Evolutionary conservation across 2,888 invertebrate genomes (phyloP).

Genomic region (Heliconius charithonia): DNA sequence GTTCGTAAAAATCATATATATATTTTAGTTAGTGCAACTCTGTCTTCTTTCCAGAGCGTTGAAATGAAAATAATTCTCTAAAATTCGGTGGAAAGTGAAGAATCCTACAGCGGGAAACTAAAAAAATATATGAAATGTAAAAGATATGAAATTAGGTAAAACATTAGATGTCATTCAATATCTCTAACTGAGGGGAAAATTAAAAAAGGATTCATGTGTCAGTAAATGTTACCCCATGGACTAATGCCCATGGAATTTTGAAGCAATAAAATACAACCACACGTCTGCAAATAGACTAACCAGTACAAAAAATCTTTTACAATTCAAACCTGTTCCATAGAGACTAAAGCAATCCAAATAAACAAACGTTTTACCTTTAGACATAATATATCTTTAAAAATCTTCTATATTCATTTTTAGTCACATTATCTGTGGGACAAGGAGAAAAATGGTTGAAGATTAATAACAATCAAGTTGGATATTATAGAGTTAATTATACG

Average conservation of each 20-base stretch:
- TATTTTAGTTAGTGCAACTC: background rate
- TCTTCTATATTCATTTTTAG: slow-evolving; percentile 58
- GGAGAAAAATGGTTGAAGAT: slow-evolving; percentile 89
- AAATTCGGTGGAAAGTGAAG: no score
- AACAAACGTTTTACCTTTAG: background rate
- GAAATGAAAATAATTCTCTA: no score
- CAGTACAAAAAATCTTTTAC: background rate
- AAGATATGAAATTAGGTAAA: background rate
- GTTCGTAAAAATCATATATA: slow-evolving; percentile 53
- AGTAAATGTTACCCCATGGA: no score
- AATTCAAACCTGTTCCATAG: background rate
- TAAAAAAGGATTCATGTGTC: no score
- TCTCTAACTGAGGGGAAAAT: no score
- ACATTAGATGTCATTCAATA: no score
- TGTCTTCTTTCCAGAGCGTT: no score
- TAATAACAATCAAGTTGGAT: slow-evolving; percentile 93
- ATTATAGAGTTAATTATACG: slow-evolving; percentile 94
- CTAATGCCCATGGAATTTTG: no score
- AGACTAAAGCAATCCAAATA: background rate
- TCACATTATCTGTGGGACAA: slow-evolving; percentile 73
- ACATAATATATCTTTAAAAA: background rate
- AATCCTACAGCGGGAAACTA: no score
- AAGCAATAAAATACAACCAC: no score
- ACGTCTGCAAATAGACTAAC: background rate
- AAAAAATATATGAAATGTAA: no score